Conservation (phyloP, 2,113 vertebrate species). For the Porphyrio hochstetteri region DNA sequence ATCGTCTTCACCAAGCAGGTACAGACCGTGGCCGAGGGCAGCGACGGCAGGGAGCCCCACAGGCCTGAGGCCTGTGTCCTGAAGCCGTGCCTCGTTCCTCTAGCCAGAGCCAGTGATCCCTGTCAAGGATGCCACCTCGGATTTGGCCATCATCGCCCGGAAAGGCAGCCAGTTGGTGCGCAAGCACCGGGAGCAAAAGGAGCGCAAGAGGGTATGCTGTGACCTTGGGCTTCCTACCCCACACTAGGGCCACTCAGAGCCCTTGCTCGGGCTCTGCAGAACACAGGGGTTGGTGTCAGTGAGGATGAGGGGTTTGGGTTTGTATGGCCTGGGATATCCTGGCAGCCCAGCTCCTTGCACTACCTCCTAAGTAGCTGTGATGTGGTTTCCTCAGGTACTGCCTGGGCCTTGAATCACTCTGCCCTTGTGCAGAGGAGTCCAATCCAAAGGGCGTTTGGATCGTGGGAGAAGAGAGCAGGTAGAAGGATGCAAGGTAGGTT, state of each 20-base stretch:
- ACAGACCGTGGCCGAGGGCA: not conserved
- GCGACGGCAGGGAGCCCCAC: not conserved
- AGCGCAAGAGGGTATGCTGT: conserved; percentile 90
- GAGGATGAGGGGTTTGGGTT: not conserved
- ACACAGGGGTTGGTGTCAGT: not conserved
- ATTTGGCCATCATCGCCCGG: conserved; percentile 96
- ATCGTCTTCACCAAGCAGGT: conserved; percentile 99
- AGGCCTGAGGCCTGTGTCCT: not conserved
- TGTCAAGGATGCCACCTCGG: conserved; percentile 95
- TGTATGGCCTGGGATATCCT: not conserved
- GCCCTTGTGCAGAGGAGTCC: not conserved
- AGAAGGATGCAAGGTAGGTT: not conserved
- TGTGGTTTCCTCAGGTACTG: not conserved
- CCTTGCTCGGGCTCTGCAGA: not conserved
- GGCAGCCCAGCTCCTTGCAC: not conserved
- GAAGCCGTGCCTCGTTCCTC: not conserved
- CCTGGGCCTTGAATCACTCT: not conserved
- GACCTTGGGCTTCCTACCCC: not conserved
- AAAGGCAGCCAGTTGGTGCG: conserved; percentile 98
- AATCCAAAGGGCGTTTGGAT: not conserved
- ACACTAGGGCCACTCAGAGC: no score
- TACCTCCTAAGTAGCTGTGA: not conserved
- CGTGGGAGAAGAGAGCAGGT: not conserved
- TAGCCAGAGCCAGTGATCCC: conserved; percentile 97
- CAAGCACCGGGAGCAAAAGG: conserved; percentile 97